Percentiles rank a stretch among this genome's conserved stretches.
Evolutionary conservation across 1,140 invertebrate genomes (phyloP).

Genomic region (Bombus consobrinus): DNA sequence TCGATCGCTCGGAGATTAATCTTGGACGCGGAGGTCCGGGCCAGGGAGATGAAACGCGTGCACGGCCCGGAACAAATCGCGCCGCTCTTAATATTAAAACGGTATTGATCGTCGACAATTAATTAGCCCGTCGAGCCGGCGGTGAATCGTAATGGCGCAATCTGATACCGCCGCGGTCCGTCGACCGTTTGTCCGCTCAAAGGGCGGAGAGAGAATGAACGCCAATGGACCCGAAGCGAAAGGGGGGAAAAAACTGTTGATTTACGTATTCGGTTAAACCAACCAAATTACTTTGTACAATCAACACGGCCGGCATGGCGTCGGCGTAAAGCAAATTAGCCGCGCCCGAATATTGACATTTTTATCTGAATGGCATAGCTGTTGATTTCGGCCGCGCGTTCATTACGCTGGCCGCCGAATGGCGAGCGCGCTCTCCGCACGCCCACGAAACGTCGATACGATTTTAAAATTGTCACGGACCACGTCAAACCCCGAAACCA

Average conservation of each 20-base stretch:
- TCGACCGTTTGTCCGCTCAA: slow-evolving; percentile 55
- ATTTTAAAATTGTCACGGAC: slow-evolving; percentile 24
- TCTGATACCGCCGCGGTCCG: slow-evolving; percentile 55
- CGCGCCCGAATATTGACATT: slow-evolving; percentile 67
- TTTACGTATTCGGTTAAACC: slow-evolving; percentile 68
- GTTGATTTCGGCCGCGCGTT: slow-evolving; percentile 62
- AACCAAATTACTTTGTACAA: slow-evolving; percentile 71
- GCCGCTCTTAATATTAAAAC: slow-evolving; percentile 68
- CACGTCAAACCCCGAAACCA: neutral
- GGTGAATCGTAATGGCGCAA: slow-evolving; percentile 60
- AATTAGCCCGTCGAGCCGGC: slow-evolving; percentile 58
- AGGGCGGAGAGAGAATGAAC: slow-evolving; percentile 11
- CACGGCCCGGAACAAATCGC: slow-evolving; percentile 42
- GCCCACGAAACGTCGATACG: slow-evolving; percentile 15
- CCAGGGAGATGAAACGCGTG: slow-evolving; percentile 12
- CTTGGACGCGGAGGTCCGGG: slow-evolving; percentile 3
- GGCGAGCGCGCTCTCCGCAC: neutral
- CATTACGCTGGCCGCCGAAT: slow-evolving; percentile 49
- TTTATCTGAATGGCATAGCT: slow-evolving; percentile 63
- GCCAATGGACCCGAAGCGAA: neutral
- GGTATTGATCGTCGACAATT: slow-evolving; percentile 67
- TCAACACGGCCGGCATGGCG: slow-evolving; percentile 53
- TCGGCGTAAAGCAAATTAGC: slow-evolving; percentile 66
- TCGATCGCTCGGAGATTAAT: slow-evolving; percentile 49
- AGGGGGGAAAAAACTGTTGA: slow-evolving; percentile 56